Evolutionary conservation across 2,888 invertebrate species (phyloP).

Genomic region (Platycheirus rosarum): DNA sequence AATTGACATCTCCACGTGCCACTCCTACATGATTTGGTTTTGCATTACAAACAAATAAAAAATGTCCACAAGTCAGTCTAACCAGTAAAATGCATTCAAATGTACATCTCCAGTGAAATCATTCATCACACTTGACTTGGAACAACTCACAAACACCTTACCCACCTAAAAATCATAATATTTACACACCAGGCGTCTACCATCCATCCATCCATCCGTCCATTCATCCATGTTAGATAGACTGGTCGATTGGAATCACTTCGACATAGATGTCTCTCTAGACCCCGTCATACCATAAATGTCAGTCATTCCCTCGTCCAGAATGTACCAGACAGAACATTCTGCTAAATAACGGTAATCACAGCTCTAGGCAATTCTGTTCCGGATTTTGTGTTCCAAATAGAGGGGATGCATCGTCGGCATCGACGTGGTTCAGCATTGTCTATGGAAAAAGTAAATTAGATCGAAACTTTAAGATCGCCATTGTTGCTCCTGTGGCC

Average conservation of each 20-base stretch:
- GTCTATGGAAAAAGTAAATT: conserved; percentile 43
- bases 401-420: not conserved
- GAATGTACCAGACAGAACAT: conserved; percentile 1
- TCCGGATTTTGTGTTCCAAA: conserved; percentile 30
- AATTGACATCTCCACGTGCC: conserved; percentile 25
- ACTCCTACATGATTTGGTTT: conserved; percentile 35
- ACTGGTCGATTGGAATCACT: too few species aligned
- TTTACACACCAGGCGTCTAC: conserved; percentile 57
- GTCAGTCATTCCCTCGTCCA: conserved; percentile 2
- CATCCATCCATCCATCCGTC: conserved; percentile 33
- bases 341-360: conserved; percentile 27
- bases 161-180: conserved; percentile 43
- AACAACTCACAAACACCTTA: conserved; percentile 47
- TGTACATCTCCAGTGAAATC: conserved; percentile 26
- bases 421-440: not conserved
- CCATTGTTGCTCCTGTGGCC: conserved; percentile 3
- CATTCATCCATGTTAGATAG: conserved; percentile 5
- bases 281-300: conserved; percentile 6
- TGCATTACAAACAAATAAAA: not conserved
- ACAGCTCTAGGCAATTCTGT: conserved; percentile 35
- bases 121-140: conserved; percentile 57
- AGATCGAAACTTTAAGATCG: conserved; percentile 10
- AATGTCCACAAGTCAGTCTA: conserved; percentile 19
- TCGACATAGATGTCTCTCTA: conserved; percentile 11
- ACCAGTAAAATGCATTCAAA: conserved; percentile 22